Conservation (phyloP, 2,888 invertebrate species). For the Troglohyphantes excavatus region DNA sequence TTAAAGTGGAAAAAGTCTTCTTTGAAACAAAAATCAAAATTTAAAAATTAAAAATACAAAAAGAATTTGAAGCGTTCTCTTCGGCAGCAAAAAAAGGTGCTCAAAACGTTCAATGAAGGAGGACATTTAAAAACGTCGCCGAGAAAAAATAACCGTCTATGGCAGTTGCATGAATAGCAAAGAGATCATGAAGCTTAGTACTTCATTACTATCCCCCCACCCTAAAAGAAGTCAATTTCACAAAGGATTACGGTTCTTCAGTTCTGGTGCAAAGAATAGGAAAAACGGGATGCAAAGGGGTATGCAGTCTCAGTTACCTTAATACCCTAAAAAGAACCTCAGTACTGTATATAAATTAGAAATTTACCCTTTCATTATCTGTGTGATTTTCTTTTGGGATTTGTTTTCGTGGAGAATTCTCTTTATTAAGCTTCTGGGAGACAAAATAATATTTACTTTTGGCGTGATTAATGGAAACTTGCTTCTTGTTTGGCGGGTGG, state of each 20-base stretch:
- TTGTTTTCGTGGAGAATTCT: slow-evolving; percentile 44
- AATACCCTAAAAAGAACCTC: slow-evolving; percentile 53
- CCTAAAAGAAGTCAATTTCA: slow-evolving; percentile 75
- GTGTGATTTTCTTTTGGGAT: slow-evolving; percentile 68
- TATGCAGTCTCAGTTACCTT: slow-evolving; percentile 66
- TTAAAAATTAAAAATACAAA: not conserved
- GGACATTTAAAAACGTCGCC: slow-evolving; percentile 44
- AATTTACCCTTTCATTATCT: slow-evolving; percentile 76
- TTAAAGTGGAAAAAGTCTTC: not conserved
- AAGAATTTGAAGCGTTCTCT: not conserved
- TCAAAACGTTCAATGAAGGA: slow-evolving; percentile 41
- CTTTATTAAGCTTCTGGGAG: slow-evolving; percentile 61
- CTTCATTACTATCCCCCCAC: slow-evolving; percentile 70
- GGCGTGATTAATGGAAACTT: slow-evolving; percentile 55
- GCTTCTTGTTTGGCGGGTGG: not conserved
- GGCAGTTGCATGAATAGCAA: slow-evolving; percentile 32
- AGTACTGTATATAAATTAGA: slow-evolving; percentile 77
- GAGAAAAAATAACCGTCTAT: slow-evolving; percentile 6
- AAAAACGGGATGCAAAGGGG: slow-evolving; percentile 71
- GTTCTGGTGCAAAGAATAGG: slow-evolving; percentile 74
- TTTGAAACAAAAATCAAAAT: slow-evolving; percentile 1
- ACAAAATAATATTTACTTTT: slow-evolving; percentile 70
- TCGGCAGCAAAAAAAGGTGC: slow-evolving; percentile 30
- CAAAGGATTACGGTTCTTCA: slow-evolving; percentile 74
- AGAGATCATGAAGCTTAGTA: slow-evolving; percentile 74